phyloP scores from a whole-genome alignment of 2,888 invertebrate species.

The Aelia acuminata region DNA sequence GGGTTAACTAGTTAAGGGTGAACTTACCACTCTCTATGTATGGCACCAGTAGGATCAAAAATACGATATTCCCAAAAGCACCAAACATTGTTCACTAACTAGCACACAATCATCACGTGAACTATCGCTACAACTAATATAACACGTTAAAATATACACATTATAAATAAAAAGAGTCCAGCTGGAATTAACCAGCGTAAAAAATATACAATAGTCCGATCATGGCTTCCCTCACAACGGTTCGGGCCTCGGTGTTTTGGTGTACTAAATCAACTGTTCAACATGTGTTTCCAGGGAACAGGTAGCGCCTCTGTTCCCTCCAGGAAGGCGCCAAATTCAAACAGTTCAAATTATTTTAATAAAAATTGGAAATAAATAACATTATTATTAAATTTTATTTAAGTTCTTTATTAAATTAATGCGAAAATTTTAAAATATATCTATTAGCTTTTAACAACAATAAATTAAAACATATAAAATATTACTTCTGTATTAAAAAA shows the following conservation, averaged over 20 bases:
- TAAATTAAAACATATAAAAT: too few relatives aligned
- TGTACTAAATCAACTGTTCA: conserved; percentile 59
- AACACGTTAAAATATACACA: conserved; percentile 53
- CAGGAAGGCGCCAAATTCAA: conserved; percentile 47
- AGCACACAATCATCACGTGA: conserved; percentile 60
- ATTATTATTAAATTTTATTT: too few relatives aligned
- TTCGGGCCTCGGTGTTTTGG: conserved; percentile 47
- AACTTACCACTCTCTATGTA: conserved; percentile 81
- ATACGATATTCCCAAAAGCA: conserved; percentile 78
- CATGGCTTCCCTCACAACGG: conserved; percentile 50
- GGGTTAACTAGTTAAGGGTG: conserved; percentile 58
- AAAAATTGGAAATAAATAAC: neutral
- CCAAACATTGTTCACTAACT: conserved; percentile 72
- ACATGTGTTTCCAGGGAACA: conserved; percentile 56
- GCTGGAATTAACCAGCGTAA: conserved; percentile 62
- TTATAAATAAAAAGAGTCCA: conserved; percentile 60
- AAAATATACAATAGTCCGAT: conserved; percentile 53
- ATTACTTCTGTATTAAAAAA: too few relatives aligned
- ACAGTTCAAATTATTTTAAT: neutral
- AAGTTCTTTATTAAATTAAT: too few relatives aligned
- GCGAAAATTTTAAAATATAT: too few relatives aligned
- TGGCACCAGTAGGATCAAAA: conserved; percentile 78
- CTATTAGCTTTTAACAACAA: too few relatives aligned
- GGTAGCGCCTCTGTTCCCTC: conserved; percentile 53
- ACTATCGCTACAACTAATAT: conserved; percentile 26